Base-by-base conservation (phyloP, 2,113 vertebrate species). In the Centropristis striata region DNA sequence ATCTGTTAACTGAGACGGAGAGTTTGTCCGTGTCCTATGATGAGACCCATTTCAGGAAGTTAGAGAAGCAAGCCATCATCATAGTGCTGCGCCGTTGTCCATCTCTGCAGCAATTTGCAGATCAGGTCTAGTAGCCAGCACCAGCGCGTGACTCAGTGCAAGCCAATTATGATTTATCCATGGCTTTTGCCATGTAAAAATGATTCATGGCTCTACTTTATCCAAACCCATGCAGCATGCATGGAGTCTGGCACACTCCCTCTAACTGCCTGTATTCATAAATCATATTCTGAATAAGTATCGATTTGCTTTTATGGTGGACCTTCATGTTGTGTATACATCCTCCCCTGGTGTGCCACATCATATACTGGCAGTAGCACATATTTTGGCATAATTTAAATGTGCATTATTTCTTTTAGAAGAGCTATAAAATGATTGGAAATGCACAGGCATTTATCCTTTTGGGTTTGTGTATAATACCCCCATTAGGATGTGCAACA, bases 121-220 rank as follows among this genome's bases (percentile, higher is more conserved):
- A 75, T 57, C n/a, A 53, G 71, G 86, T 63, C 77, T 73, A 46
- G 71, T 75, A 67, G 83, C 79, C 79, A 42, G 54, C 81, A 76
- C 49, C 57, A 47, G 70, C 66, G 27, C 8, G 50, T 85, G 78
- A 69, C 80, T 89, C 69, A 81, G 46, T 53, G 69, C 32, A 27
- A 75, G 70, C 70, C 87, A 82, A 79, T 84, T 88, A 71, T 77
- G 78, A 92, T 91, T 91, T 87, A 90, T 92, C 67, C 79, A 46
- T 86, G 73, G 60, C 80, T 89, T 86, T 90, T 81, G 72, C 81
- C 77, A 89, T 66, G 58, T 80, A 75, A 81, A 90, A 84, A 87
- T 90, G 88, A 92, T 90, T 91, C 91, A 91, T 90, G 51, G 69
- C 78, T 80, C 60, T 77, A 58, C 67, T 85, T 90, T 89, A 78